These are phyloP conservation scores for Glyptemys insculpta DNA, from an alignment of 2,797 vertebrate species.

Conservation along the genomic window DNA sequence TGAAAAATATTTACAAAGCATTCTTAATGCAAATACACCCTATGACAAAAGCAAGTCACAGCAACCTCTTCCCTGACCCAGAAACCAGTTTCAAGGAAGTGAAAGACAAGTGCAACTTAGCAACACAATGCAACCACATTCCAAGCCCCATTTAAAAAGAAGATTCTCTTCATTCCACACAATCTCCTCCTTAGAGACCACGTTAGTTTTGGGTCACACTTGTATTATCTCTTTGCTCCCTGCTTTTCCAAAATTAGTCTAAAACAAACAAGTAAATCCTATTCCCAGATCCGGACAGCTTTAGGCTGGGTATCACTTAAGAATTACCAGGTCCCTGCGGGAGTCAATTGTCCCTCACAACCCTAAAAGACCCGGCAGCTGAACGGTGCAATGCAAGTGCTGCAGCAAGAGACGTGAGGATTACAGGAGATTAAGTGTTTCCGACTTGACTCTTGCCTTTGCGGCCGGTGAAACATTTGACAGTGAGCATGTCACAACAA, in stretches of 20 bases:
- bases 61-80: background rate
- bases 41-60: background rate
- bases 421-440: background rate
- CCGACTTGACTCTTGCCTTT: background rate
- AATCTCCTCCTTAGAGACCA: background rate
- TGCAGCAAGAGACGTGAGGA: background rate
- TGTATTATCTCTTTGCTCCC: background rate
- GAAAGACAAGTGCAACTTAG: background rate
- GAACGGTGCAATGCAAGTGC: background rate
- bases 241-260: background rate
- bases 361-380: background rate
- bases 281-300: background rate
- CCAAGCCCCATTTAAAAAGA: background rate
- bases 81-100: background rate
- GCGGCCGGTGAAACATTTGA: no score
- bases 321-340: background rate
- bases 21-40: background rate
- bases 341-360: accelerated
- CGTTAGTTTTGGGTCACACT: background rate
- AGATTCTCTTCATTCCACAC: background rate
- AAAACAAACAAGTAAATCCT: background rate
- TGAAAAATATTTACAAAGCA: background rate
- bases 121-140: accelerated
- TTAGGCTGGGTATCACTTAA: background rate
- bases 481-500: no score